Percentiles rank a stretch among this genome's conserved stretches.
phyloP scores from a whole-genome alignment of 2,797 vertebrate genomes.

The Phrynocephalus vlangalii region DNA sequence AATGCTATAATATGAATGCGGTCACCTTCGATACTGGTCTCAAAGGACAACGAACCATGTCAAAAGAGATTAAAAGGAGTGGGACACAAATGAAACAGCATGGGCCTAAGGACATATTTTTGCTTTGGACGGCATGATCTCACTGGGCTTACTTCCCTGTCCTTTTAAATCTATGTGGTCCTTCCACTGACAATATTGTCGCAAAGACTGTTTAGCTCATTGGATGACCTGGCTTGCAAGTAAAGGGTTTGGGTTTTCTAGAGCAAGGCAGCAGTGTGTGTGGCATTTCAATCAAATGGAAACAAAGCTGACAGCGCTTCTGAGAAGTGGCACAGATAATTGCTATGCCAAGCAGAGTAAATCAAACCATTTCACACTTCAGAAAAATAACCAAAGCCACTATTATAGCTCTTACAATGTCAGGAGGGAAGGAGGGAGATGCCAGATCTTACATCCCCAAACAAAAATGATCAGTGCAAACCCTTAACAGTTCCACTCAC shows the following conservation, averaged over 20 bases:
- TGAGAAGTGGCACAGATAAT: constrained; percentile 49
- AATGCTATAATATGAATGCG: not conserved
- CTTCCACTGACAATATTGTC: constrained; percentile 39
- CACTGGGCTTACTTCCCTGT: constrained; percentile 46
- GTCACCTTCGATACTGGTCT: not conserved
- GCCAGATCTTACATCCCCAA: constrained; percentile 38
- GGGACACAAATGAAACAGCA: constrained; percentile 24
- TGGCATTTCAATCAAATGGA: constrained; percentile 62
- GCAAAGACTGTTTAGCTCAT: constrained; percentile 36
- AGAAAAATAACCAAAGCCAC: constrained; percentile 56
- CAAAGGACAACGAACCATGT: constrained; percentile 37
- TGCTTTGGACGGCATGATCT: not conserved
- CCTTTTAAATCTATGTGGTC: constrained; percentile 42
- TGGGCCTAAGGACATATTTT: not conserved
- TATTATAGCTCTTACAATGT: constrained; percentile 28
- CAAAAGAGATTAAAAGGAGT: constrained; percentile 45
- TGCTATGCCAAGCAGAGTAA: constrained; percentile 52
- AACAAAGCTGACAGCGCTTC: constrained; percentile 58
- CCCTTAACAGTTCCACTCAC: constrained; percentile 38
- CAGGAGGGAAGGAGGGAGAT: constrained; percentile 11
- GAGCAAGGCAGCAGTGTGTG: constrained; percentile 51
- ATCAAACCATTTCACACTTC: constrained; percentile 42
- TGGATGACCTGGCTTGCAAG: constrained; percentile 30
- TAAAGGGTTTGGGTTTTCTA: constrained; percentile 61
- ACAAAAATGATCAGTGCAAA: constrained; percentile 54